These are phyloP conservation scores for Benitochromis conjunctus DNA, from an alignment of 2,113 vertebrate species.

Conservation along the genomic window DNA sequence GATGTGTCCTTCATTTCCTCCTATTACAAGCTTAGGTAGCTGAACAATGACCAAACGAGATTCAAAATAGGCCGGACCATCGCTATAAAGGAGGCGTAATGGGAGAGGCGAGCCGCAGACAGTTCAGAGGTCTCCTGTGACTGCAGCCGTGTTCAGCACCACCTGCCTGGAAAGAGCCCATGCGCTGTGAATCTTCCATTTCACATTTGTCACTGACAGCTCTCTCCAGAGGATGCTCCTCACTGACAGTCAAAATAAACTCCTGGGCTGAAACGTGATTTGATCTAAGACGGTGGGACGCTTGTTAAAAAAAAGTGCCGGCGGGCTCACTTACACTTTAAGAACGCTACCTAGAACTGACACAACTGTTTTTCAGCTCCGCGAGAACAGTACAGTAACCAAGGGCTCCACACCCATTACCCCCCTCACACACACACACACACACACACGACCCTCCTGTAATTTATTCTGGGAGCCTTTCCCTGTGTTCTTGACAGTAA, in stretches of 20 bases:
- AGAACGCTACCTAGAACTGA: constrained; percentile 22
- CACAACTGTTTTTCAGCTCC: constrained; percentile 42
- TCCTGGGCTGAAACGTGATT: constrained; percentile 55
- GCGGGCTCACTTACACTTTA: constrained; percentile 24
- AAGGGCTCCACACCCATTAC: background rate
- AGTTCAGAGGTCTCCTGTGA: constrained; percentile 43
- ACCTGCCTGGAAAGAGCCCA: constrained; percentile 29
- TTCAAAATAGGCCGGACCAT: constrained; percentile 24
- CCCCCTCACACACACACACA: background rate
- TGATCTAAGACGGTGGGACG: constrained; percentile 38
- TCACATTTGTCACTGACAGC: constrained; percentile 48
- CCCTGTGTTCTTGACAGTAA: constrained; percentile 70
- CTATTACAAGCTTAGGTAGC: background rate
- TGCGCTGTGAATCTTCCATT: constrained; percentile 50
- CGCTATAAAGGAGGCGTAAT: background rate
- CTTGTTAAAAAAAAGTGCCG: constrained; percentile 3
- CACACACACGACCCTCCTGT: background rate
- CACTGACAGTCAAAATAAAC: constrained; percentile 56
- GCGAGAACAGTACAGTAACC: constrained; percentile 11
- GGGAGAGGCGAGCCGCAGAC: background rate
- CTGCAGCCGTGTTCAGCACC: constrained; percentile 18
- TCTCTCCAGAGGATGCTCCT: constrained; percentile 45
- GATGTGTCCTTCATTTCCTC: background rate
- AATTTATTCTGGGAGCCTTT: constrained; percentile 68
- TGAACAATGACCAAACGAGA: constrained; percentile 14